These are phyloP conservation scores for Clamator glandarius DNA, from an alignment of 2,797 vertebrate species.

Conservation along the genomic window DNA sequence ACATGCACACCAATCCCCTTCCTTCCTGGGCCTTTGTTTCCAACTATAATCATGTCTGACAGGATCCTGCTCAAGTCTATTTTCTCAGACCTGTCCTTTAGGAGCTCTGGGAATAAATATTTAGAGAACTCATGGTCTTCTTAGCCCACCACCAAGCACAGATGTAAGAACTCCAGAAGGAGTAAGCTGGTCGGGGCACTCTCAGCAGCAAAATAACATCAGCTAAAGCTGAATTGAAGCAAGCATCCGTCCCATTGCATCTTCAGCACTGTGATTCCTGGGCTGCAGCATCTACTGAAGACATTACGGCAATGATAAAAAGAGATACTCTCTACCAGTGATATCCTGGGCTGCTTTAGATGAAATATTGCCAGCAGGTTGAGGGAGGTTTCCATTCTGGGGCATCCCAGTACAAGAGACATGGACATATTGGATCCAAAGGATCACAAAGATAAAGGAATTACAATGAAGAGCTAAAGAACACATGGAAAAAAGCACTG, in stretches of 20 bases:
- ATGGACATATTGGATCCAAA: background rate
- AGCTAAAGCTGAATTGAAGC: background rate
- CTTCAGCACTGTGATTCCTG: background rate
- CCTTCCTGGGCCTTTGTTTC: background rate
- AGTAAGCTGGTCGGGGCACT: background rate
- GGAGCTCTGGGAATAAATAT: background rate
- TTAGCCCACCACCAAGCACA: background rate
- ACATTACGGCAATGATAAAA: background rate
- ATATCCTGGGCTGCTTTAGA: background rate
- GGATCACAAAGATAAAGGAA: background rate
- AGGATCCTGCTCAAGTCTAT: background rate
- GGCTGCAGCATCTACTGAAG: background rate
- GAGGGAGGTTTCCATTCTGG: background rate
- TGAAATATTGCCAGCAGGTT: background rate
- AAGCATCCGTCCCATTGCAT: background rate
- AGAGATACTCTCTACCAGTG: background rate
- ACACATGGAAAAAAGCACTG: background rate
- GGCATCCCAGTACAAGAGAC: background rate
- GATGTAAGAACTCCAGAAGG: background rate
- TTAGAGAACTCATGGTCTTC: background rate
- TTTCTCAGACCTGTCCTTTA: background rate
- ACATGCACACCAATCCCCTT: background rate
- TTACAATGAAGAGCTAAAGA: background rate
- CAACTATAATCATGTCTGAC: accelerated
- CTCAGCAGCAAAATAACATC: background rate